Evolutionary conservation across 1,140 invertebrate genomes (phyloP).

Genomic region (Neoseiulus cucumeris): DNA sequence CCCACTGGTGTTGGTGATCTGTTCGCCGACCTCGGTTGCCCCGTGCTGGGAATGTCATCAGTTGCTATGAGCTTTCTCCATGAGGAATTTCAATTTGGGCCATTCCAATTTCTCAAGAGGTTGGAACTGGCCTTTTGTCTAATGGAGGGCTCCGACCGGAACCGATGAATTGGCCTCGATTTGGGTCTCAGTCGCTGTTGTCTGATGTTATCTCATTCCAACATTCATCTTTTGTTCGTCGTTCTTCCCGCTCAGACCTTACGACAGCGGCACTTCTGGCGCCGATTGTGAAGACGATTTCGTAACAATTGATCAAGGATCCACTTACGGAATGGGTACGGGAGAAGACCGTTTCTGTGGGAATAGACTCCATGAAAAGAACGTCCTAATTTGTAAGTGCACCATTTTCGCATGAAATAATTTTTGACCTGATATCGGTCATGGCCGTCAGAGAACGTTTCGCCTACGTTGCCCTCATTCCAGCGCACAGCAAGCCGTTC

Average conservation of each 20-base stretch:
- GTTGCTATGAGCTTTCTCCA: background rate
- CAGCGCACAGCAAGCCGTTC: slow-evolving; percentile 21
- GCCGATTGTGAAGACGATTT: slow-evolving; percentile 65
- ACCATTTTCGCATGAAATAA: background rate
- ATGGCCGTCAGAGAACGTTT: background rate
- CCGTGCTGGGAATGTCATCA: background rate
- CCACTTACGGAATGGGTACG: slow-evolving; percentile 18
- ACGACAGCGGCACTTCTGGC: slow-evolving; percentile 26
- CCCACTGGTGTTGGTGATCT: too few relatives aligned
- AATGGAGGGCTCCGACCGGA: background rate
- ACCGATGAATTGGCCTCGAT: background rate
- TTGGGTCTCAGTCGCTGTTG: background rate
- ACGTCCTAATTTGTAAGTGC: slow-evolving; percentile 21
- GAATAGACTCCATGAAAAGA: slow-evolving; percentile 19
- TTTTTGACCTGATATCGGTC: background rate
- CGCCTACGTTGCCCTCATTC: background rate
- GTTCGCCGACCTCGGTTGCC: too few relatives aligned
- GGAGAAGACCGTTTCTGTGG: slow-evolving; percentile 22
- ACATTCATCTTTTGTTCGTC: background rate
- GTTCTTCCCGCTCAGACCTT: background rate
- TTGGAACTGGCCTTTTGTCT: background rate
- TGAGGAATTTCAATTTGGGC: background rate
- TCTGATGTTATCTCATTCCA: background rate
- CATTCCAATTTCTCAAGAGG: background rate
- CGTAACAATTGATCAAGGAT: slow-evolving; percentile 59